A percentile compares a stretch with the other conserved stretches of the same genome.
Conservation (phyloP, 2,797 vertebrate genomes). For the Trachurus trachurus region DNA sequence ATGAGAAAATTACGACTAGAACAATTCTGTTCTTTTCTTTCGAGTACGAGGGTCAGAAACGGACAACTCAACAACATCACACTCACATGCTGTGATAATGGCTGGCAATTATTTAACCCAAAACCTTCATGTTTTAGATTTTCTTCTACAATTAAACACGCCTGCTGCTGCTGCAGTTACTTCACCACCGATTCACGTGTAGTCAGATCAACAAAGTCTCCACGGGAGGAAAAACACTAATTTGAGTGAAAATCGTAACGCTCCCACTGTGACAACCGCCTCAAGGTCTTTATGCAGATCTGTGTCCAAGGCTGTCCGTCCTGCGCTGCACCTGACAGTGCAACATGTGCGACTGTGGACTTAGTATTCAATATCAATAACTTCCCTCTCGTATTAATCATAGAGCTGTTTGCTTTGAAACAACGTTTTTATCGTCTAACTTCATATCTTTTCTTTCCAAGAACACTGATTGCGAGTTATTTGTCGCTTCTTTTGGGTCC, state of each 20-base stretch:
- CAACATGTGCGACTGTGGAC: background rate
- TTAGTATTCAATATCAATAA: background rate
- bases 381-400: background rate
- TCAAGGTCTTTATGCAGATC: background rate
- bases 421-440: background rate
- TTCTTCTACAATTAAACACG: background rate
- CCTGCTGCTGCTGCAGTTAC: too few relatives aligned
- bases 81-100: background rate
- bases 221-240: too few relatives aligned
- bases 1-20: background rate
- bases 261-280: background rate
- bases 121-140: slow-evolving; percentile 2
- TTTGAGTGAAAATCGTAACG: too few relatives aligned
- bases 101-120: too few relatives aligned
- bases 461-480: too few relatives aligned
- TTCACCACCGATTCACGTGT: too few relatives aligned
- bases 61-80: background rate
- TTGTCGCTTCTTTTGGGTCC: background rate
- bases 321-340: slow-evolving; percentile 1
- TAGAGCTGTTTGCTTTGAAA: background rate
- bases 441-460: background rate
- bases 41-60: slow-evolving; percentile 6
- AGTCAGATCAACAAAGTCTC: too few relatives aligned
- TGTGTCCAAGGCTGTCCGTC: background rate
- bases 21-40: too few relatives aligned